phyloP scores from a whole-genome alignment of 2,797 vertebrate genomes.

The Antennarius maculatus region DNA sequence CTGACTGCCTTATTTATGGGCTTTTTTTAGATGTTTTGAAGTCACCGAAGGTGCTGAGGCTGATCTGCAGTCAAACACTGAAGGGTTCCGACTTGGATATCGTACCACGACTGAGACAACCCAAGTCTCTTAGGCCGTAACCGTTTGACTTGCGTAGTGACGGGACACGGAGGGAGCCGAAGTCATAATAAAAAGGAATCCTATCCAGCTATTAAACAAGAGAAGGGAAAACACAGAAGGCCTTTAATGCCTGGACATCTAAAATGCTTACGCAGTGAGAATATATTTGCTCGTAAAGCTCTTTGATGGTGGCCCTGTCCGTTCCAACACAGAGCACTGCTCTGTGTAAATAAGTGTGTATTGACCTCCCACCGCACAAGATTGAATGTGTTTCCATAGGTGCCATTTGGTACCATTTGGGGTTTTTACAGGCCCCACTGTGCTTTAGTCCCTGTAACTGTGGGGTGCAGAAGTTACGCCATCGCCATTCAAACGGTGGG shows the following conservation, averaged over 20 bases:
- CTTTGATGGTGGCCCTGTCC: slow-evolving; percentile 81
- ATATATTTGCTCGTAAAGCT: slow-evolving; percentile 79
- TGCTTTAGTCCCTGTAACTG: slow-evolving; percentile 50
- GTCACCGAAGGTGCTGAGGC: neutral
- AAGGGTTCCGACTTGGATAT: slow-evolving; percentile 21
- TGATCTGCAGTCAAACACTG: slow-evolving; percentile 4
- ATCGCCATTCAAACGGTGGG: slow-evolving; percentile 58
- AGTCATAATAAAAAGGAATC: slow-evolving; percentile 76
- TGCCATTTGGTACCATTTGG: slow-evolving; percentile 66
- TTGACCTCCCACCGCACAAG: slow-evolving; percentile 70
- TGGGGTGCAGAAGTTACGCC: slow-evolving; percentile 51
- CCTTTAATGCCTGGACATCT: slow-evolving; percentile 66
- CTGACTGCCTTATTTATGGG: neutral
- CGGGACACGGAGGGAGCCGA: slow-evolving; percentile 53
- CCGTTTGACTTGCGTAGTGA: slow-evolving; percentile 34
- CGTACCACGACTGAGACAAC: slow-evolving; percentile 31
- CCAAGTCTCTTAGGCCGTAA: slow-evolving; percentile 34
- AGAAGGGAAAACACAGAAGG: slow-evolving; percentile 67
- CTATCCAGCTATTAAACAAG: slow-evolving; percentile 78
- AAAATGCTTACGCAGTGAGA: slow-evolving; percentile 74
- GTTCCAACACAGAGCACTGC: slow-evolving; percentile 55
- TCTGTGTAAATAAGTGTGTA: slow-evolving; percentile 76
- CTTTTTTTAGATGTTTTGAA: neutral
- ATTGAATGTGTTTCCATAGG: slow-evolving; percentile 80
- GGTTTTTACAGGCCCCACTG: slow-evolving; percentile 63